Evolutionary conservation across 2,888 invertebrate species (phyloP).

Genomic region (Buathra laborator): DNA sequence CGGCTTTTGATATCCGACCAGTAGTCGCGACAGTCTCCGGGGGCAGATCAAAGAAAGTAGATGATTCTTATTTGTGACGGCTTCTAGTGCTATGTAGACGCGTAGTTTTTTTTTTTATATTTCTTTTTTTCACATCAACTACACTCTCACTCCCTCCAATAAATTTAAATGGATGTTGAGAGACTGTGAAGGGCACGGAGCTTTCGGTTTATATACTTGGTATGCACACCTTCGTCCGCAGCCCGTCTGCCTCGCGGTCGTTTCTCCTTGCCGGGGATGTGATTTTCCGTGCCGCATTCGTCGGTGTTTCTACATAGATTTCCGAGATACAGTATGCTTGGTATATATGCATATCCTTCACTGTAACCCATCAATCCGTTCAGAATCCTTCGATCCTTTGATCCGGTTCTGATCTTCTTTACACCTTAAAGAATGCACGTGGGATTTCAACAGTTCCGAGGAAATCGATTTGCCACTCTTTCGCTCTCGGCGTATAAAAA

Average conservation of each 20-base stretch:
- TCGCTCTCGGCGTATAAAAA: slow-evolving; percentile 30
- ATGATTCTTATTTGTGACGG: slow-evolving; percentile 56
- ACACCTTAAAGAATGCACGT: slow-evolving; percentile 74
- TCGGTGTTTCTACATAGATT: slow-evolving; percentile 29
- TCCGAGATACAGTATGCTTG: slow-evolving; percentile 31
- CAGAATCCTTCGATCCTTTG: slow-evolving; percentile 79
- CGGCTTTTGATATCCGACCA: slow-evolving; percentile 49
- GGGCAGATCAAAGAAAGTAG: slow-evolving; percentile 64
- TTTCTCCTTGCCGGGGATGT: slow-evolving; percentile 48
- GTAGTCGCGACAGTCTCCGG: slow-evolving; percentile 20
- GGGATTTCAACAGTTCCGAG: slow-evolving; percentile 73
- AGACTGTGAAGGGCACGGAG: slow-evolving; percentile 35
- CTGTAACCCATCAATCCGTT: slow-evolving; percentile 75
- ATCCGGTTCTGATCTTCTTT: slow-evolving; percentile 77
- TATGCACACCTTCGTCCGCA: slow-evolving; percentile 32
- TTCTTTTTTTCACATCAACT: slow-evolving; percentile 1
- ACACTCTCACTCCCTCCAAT: slow-evolving; percentile 48
- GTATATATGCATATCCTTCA: slow-evolving; percentile 51
- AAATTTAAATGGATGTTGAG: slow-evolving; percentile 63
- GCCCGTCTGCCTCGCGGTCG: slow-evolving; percentile 28
- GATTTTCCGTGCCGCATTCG: slow-evolving; percentile 52
- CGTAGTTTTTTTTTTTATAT: slow-evolving; percentile 8
- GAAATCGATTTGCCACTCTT: slow-evolving; percentile 68
- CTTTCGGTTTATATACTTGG: slow-evolving; percentile 42
- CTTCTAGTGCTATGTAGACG: neutral